These are phyloP conservation scores for Cataglyphis cursor DNA, from an alignment of 2,888 invertebrate species.

Conservation along the genomic window DNA sequence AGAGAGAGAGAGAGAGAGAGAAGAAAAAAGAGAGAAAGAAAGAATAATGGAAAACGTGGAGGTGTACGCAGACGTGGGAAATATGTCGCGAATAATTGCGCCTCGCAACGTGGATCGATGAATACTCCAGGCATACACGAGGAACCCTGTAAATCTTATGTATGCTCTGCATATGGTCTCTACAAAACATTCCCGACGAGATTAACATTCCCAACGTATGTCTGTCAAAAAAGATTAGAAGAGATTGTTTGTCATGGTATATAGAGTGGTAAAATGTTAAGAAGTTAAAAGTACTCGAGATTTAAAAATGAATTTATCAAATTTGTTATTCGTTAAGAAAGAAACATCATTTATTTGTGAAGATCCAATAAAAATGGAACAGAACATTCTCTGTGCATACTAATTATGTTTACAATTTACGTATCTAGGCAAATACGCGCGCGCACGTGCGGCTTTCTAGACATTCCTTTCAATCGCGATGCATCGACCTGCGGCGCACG, in stretches of 20 bases:
- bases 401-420: slow-evolving; percentile 6
- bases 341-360: background rate
- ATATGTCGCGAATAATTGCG: slow-evolving; percentile 66
- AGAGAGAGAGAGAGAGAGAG: slow-evolving; percentile 32
- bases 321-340: background rate
- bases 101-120: slow-evolving; percentile 64
- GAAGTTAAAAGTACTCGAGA: background rate
- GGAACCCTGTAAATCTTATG: slow-evolving; percentile 61
- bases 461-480: slow-evolving; percentile 26
- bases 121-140: slow-evolving; percentile 63
- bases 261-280: background rate
- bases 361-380: background rate
- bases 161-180: background rate
- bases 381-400: background rate
- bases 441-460: slow-evolving; percentile 29
- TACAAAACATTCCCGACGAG: background rate
- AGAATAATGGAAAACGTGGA: slow-evolving; percentile 20
- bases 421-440: slow-evolving; percentile 13
- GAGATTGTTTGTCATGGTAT: background rate
- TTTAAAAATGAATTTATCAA: background rate
- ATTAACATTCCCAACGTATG: background rate
- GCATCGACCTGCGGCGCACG: slow-evolving; percentile 26
- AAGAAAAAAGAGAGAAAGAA: background rate
- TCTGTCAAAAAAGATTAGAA: background rate
- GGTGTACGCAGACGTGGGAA: slow-evolving; percentile 60